These are phyloP conservation scores for Campylomormyrus numenius DNA, from an alignment of 2,113 vertebrate genomes.

Conservation along the genomic window DNA sequence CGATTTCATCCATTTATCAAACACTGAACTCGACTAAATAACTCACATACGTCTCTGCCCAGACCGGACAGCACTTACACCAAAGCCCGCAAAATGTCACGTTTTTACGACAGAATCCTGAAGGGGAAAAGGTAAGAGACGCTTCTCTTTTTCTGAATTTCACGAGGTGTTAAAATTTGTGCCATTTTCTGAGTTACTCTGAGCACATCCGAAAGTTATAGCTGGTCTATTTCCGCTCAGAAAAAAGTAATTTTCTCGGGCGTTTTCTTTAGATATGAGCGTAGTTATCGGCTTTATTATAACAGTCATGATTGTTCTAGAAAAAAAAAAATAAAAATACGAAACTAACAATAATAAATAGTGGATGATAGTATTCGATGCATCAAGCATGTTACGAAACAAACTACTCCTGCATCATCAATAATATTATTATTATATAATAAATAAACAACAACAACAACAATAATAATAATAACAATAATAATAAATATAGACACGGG, in stretches of 20 bases:
- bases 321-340: not conserved
- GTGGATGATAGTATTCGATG: not conserved
- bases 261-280: not conserved
- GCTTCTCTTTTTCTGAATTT: not conserved
- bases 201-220: not conserved
- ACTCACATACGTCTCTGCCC: not conserved
- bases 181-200: not conserved
- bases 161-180: not conserved
- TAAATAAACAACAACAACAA: not conserved
- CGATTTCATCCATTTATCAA: not conserved
- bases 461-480: not conserved
- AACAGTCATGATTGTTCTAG: not conserved
- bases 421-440: not conserved
- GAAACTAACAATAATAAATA: not conserved
- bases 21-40: not conserved
- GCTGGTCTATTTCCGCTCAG: not conserved
- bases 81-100: not conserved
- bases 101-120: not conserved
- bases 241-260: conserved; percentile 8
- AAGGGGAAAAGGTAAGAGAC: not conserved
- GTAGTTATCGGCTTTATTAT: not conserved
- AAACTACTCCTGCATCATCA: not conserved
- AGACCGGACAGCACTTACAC: not conserved
- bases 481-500: not conserved
- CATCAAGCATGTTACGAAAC: not conserved